Percentiles rank a stretch among this genome's conserved stretches.
These are phyloP conservation scores for Motacilla alba DNA, from an alignment of 2,113 vertebrate genomes.

Conservation along the genomic window DNA sequence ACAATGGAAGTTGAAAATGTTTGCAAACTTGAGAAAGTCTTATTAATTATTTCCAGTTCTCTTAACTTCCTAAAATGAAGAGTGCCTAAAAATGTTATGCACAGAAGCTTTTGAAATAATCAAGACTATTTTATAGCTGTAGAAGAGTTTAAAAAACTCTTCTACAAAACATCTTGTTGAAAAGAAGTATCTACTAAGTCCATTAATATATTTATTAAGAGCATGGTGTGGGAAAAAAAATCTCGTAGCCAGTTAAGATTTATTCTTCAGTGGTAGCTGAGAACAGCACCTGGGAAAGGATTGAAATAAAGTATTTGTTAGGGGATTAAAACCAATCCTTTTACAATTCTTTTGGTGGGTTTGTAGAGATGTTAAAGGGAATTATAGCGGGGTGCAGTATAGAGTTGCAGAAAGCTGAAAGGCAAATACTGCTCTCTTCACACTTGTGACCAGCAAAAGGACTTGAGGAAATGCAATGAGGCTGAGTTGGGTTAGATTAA, in stretches of 20 bases:
- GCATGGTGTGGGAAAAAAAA: not conserved
- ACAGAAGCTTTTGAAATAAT: not conserved
- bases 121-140: not conserved
- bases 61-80: not conserved
- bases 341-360: not conserved
- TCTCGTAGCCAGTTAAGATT: not conserved
- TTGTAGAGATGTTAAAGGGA: not conserved
- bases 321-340: not conserved
- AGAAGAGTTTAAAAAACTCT: not conserved
- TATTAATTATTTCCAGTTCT: not conserved
- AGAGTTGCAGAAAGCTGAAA: not conserved
- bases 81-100: not conserved
- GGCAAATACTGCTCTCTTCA: not conserved
- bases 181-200: not conserved
- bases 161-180: not conserved
- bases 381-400: not conserved
- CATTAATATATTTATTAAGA: not conserved
- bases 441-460: not conserved
- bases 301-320: not conserved
- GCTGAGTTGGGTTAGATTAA: fast-evolving
- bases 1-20: not conserved
- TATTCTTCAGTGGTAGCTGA: not conserved
- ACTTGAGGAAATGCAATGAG: not conserved
- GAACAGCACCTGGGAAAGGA: not conserved
- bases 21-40: not conserved